Base-by-base conservation (phyloP, 2,113 vertebrate genomes). In the Rhinopomastus cyanomelas region DNA sequence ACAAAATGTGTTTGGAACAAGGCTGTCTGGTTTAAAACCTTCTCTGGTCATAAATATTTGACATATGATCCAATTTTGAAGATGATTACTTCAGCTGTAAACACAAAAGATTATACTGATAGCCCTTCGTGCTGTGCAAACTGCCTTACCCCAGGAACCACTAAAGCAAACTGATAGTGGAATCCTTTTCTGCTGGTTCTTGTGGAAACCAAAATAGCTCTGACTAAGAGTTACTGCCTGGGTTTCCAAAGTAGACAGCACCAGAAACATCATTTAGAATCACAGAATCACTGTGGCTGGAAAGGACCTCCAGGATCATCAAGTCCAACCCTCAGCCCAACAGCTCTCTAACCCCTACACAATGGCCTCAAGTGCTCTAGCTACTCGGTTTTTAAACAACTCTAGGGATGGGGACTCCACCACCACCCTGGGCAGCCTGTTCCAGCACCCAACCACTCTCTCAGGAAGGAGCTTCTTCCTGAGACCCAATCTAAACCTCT, bases 1-100 rank as follows among this genome's bases (percentile, higher is more conserved):
- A 90, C 69, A 75, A 94, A 85, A 75, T 83, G 69, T 68, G 92
- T 76, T 85, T 84, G 59, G 66, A 93, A 76, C n/a, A 44, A 7
- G 14, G 55, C 16, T 95, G 93, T 89, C 59, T 30, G 69, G 68
- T 69, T 85, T 68, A 74, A 88, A 85, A 81, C 36, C 86, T 87
- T 78, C 85, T 90, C 71, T 89, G 77, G 78, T 84, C 5, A 2
- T 20, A 89, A 92, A 59, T 36, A 88, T 71, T 66, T 56, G n/a
- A 76, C 32, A 88, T 23, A 29, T 55, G 93, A 79, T 80, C 69
- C 92, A 42, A 88, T 82, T 85, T 49, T 81, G 87, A 91, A 39
- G 44, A 75, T 88, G 39, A 93, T 88, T 88, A 72, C 71, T 90
- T 89, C 55, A 56, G 37, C 75, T 88, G 6, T 30, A 92, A 90